These are phyloP conservation scores for Tenrec ecaudatus DNA, from an alignment of 2,113 vertebrate species.

Conservation along the genomic window DNA sequence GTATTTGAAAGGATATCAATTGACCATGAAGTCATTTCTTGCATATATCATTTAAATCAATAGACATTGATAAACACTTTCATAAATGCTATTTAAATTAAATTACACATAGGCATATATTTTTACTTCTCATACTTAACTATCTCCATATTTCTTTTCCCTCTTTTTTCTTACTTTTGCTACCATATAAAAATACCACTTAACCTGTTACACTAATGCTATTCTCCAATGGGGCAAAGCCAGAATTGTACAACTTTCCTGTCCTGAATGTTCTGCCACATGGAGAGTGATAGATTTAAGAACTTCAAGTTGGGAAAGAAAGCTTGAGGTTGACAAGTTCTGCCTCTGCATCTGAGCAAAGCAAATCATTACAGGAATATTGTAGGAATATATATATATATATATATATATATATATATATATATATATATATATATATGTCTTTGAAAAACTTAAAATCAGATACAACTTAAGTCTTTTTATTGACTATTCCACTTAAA, in stretches of 20 bases:
- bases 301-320: not conserved
- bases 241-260: not conserved
- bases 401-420: too few relatives aligned
- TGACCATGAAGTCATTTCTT: not conserved
- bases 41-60: slow-evolving; percentile 37
- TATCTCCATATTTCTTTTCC: not conserved
- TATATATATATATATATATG: not conserved
- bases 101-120: not conserved
- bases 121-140: not conserved
- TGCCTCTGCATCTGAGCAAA: slow-evolving; percentile 10
- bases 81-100: slow-evolving; percentile 50
- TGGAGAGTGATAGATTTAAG: not conserved
- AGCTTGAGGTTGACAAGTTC: not conserved
- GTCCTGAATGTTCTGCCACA: not conserved
- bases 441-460: slow-evolving; percentile 20
- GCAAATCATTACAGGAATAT: not conserved
- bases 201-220: not conserved
- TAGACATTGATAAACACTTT: not conserved
- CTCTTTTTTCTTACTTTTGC: slow-evolving; percentile 1
- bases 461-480: slow-evolving; percentile 15
- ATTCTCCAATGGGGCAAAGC: not conserved
- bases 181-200: not conserved
- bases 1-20: not conserved
- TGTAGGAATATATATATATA: not conserved
- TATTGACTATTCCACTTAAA: not conserved